Conservation (phyloP, 2,888 invertebrate genomes). For the Vanessa cardui region DNA sequence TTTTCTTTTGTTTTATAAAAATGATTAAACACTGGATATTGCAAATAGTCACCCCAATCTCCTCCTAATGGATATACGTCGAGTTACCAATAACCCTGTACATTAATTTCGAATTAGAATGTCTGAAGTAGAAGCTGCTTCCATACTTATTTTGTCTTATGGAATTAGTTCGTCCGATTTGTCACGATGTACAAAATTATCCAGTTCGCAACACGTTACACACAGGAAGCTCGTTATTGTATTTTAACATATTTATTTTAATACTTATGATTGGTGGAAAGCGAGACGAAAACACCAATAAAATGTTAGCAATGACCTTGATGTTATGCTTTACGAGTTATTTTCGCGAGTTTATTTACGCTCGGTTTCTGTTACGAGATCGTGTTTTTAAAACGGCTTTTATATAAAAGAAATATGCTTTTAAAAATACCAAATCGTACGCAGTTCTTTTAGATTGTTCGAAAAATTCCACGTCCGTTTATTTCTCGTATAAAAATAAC, state of each 20-base stretch:
- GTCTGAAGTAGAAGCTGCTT: background rate
- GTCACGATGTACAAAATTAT: background rate
- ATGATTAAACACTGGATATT: too few relatives aligned
- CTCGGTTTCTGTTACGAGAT: conserved; percentile 23
- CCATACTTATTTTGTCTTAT: background rate
- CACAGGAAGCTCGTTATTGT: conserved; percentile 6
- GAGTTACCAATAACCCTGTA: too few relatives aligned
- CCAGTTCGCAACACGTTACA: too few relatives aligned
- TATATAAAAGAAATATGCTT: conserved; percentile 6
- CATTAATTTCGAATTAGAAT: too few relatives aligned
- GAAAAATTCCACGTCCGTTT: too few relatives aligned
- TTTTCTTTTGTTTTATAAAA: too few relatives aligned
- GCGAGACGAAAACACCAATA: conserved; percentile 8
- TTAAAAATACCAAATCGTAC: background rate
- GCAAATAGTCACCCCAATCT: too few relatives aligned
- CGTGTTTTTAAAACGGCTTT: conserved; percentile 18
- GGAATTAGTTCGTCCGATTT: background rate
- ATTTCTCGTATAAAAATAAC: too few relatives aligned
- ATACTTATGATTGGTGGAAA: conserved; percentile 18
- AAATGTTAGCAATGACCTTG: conserved; percentile 31
- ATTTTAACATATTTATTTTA: conserved; percentile 15
- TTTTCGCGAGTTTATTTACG: conserved; percentile 33
- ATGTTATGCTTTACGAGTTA: conserved; percentile 25
- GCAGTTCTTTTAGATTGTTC: background rate
- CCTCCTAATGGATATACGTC: too few relatives aligned